Evolutionary conservation across 2,888 invertebrate species (phyloP).

Genomic region (Ormyrus labotus): DNA sequence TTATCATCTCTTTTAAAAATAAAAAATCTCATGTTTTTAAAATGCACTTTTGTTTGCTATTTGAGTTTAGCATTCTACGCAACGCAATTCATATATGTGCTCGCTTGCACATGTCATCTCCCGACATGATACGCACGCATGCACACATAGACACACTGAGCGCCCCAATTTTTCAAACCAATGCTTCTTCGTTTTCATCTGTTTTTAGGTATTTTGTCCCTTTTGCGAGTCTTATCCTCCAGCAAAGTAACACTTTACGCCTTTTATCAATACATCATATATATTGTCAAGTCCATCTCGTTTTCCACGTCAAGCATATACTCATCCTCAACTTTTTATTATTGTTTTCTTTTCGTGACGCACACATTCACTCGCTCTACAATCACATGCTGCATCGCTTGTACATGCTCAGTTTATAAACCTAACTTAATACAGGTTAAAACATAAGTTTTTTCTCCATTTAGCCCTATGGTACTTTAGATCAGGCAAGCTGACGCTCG

Average conservation of each 20-base stretch:
- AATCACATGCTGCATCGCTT: constrained; percentile 62
- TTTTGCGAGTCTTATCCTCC: constrained; percentile 1
- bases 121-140: background rate
- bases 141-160: background rate
- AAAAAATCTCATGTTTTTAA: constrained; percentile 49
- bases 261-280: constrained; percentile 47
- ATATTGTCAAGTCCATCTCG: constrained; percentile 52
- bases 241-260: constrained; percentile 32
- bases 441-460: constrained; percentile 55
- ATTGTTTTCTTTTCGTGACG: constrained; percentile 24
- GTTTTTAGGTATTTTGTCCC: constrained; percentile 13
- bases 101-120: constrained; percentile 13
- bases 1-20: constrained; percentile 26
- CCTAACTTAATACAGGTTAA: constrained; percentile 66
- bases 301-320: constrained; percentile 42
- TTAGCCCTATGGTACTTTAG: constrained; percentile 23
- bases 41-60: constrained; percentile 36
- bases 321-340: constrained; percentile 38
- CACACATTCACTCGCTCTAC: constrained; percentile 42
- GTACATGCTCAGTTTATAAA: constrained; percentile 71
- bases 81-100: constrained; percentile 19
- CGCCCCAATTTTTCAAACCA: constrained; percentile 18
- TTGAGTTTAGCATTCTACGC: constrained; percentile 16
- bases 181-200: constrained; percentile 1
- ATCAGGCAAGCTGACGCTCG: constrained; percentile 28